phyloP scores from a whole-genome alignment of 2,888 invertebrate genomes.

The Adineta ricciae region DNA sequence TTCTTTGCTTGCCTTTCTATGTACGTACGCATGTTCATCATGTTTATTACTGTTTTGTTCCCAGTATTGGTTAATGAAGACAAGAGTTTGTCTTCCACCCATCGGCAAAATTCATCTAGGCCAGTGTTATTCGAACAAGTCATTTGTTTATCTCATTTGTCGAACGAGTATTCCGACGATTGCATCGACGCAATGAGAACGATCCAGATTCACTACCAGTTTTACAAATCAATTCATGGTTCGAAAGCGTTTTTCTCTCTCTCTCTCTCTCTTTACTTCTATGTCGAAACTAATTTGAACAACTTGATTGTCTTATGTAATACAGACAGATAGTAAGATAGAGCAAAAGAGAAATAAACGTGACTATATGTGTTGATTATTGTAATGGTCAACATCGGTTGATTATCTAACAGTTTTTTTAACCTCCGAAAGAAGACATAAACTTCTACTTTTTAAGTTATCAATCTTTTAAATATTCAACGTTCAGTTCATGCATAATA shows the following conservation, averaged over 20 bases:
- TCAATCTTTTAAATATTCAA: neutral
- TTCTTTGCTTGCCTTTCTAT: neutral
- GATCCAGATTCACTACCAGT: neutral
- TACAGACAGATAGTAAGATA: neutral
- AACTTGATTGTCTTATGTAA: neutral
- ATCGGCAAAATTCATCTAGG: neutral
- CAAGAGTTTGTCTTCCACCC: neutral
- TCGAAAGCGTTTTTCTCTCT: neutral
- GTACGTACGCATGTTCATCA: neutral
- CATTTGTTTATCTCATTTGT: constrained; percentile 9
- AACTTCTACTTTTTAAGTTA: neutral
- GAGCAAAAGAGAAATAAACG: neutral
- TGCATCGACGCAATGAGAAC: neutral
- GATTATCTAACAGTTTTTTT: neutral
- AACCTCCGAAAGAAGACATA: neutral
- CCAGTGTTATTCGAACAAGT: neutral
- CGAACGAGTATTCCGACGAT: neutral
- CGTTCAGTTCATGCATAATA: neutral
- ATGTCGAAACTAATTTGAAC: neutral
- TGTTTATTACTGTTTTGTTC: neutral
- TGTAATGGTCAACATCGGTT: neutral
- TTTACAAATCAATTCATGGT: neutral
- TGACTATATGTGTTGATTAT: neutral
- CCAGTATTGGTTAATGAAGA: neutral
- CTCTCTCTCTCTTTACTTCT: too few relatives aligned